phyloP scores from a whole-genome alignment of 2,113 vertebrate species.

The Cryptoleucopteryx plumbea region DNA sequence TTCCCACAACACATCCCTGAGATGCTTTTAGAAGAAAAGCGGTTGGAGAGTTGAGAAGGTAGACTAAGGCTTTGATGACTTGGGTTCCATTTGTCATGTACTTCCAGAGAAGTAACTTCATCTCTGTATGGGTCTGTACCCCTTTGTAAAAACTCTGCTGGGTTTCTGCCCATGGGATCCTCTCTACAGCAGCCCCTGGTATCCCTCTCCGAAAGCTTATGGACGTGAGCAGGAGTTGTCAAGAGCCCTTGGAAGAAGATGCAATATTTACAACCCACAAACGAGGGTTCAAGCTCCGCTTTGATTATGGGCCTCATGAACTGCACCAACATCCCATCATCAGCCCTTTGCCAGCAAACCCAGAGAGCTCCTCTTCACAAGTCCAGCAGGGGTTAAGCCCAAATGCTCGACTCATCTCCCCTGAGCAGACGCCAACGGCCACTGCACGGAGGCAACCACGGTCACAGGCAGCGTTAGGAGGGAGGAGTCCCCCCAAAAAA shows the following conservation, averaged over 20 bases:
- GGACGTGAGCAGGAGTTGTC: fast-evolving
- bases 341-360: neutral
- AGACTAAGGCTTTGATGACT: neutral
- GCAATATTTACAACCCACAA: neutral
- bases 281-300: neutral
- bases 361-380: neutral
- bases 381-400: neutral
- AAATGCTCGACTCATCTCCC: neutral
- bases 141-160: neutral
- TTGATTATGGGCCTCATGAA: neutral
- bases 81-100: neutral
- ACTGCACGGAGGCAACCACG: fast-evolving
- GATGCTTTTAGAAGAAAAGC: neutral
- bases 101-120: neutral
- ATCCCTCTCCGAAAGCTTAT: neutral
- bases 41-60: neutral
- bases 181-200: neutral
- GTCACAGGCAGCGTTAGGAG: neutral
- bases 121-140: neutral
- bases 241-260: neutral
- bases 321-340: neutral
- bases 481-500: neutral
- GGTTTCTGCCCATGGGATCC: neutral
- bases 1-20: neutral
- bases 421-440: fast-evolving